These are phyloP conservation scores for Baronia brevicornis DNA, from an alignment of 2,888 invertebrate species.

Conservation along the genomic window DNA sequence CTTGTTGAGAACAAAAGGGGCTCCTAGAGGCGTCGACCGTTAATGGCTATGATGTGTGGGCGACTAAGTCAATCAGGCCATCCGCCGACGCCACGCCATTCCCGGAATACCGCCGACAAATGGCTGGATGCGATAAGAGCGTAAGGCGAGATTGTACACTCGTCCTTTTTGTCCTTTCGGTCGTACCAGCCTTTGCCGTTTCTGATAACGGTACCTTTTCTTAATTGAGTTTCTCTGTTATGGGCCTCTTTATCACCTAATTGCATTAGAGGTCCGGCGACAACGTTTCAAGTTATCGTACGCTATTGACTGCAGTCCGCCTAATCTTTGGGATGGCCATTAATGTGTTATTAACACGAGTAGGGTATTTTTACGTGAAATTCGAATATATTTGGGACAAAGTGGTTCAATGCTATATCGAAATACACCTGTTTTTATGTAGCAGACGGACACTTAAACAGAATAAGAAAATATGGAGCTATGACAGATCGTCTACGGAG, in stretches of 20 bases:
- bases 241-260: constrained; percentile 53
- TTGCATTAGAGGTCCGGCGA: constrained; percentile 47
- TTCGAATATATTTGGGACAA: constrained; percentile 10
- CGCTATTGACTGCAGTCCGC: constrained; percentile 16
- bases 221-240: constrained; percentile 71
- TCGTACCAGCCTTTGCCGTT: constrained; percentile 38
- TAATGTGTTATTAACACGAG: constrained; percentile 30
- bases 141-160: constrained; percentile 44
- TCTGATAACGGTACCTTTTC: constrained; percentile 62
- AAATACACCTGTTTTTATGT: too few relatives aligned
- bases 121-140: constrained; percentile 60
- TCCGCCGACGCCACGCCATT: constrained; percentile 71
- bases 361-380: constrained; percentile 19
- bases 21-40: constrained; percentile 57
- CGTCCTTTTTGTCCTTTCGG: constrained; percentile 49
- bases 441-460: too few relatives aligned
- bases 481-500: too few relatives aligned
- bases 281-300: constrained; percentile 11
- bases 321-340: constrained; percentile 32
- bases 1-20: constrained; percentile 63
- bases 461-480: too few relatives aligned
- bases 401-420: too few relatives aligned
- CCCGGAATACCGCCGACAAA: constrained; percentile 71
- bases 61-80: constrained; percentile 73
- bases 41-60: constrained; percentile 70